Evolutionary conservation across 2,797 vertebrate species (phyloP).

Genomic region (Malurus leucopterus): DNA sequence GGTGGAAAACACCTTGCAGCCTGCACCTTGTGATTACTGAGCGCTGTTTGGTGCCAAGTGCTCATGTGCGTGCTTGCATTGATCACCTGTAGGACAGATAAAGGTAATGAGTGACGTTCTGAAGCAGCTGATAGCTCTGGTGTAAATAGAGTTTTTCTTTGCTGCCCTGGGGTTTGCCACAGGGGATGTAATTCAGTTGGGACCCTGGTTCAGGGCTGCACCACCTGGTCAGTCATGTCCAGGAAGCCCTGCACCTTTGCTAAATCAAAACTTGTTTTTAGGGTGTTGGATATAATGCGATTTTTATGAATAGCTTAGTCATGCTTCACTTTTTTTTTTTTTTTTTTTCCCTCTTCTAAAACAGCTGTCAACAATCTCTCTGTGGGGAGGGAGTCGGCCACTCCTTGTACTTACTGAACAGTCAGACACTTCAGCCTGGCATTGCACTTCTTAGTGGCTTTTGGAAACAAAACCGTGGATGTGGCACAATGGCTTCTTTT

Average conservation of each 20-base stretch:
- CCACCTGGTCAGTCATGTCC: not conserved
- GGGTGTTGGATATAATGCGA: not conserved
- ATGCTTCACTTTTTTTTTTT: not conserved
- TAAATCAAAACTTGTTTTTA: not conserved
- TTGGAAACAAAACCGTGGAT: not conserved
- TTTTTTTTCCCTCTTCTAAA: not conserved
- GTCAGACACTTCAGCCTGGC: constrained; percentile 5
- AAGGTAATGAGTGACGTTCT: constrained; percentile 1
- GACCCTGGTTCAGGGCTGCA: not conserved
- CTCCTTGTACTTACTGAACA: not conserved
- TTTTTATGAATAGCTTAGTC: constrained; percentile 33
- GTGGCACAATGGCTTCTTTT: not conserved
- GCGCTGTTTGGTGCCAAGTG: not conserved
- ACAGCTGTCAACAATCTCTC: constrained; percentile 3
- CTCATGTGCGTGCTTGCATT: not conserved
- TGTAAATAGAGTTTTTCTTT: not conserved
- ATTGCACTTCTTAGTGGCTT: not conserved
- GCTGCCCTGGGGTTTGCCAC: not conserved
- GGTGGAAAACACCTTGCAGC: constrained; percentile 19
- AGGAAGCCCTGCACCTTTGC: not conserved
- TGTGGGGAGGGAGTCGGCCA: not conserved
- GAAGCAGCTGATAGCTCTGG: not conserved
- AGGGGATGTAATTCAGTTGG: not conserved
- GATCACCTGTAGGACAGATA: constrained; percentile 23
- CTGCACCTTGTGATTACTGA: not conserved